Percentiles rank a stretch among this genome's conserved stretches.
Conservation (phyloP, 92 coral and sea anemone species). For the Phymanthus crucifer region DNA sequence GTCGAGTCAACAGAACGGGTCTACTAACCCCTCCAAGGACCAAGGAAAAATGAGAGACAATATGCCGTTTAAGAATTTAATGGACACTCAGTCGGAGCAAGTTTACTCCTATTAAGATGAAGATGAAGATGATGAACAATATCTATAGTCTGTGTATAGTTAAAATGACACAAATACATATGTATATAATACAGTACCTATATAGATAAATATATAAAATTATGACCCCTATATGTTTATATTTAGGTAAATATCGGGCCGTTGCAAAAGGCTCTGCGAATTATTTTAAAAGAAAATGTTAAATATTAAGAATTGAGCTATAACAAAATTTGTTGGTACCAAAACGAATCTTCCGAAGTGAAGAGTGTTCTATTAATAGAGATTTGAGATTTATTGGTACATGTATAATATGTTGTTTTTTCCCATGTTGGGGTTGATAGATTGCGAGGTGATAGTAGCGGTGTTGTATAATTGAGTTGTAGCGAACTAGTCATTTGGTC, state of each 20-base stretch:
- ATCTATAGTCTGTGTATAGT: constrained; percentile 8
- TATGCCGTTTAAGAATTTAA: constrained; percentile 72
- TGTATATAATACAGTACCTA: no score
- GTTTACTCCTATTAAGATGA: constrained; percentile 54
- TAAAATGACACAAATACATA: neutral
- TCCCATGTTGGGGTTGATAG: neutral
- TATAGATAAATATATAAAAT: constrained; percentile 4
- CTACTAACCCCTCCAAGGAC: constrained; percentile 31
- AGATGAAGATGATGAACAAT: neutral
- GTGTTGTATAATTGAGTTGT: neutral
- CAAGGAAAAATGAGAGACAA: constrained; percentile 67
- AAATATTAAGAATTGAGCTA: neutral
- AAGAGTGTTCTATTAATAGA: neutral
- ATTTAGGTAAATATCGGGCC: neutral
- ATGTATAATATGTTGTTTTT: neutral
- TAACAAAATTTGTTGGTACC: neutral
- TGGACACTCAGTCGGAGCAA: constrained; percentile 72
- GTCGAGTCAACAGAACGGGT: constrained; percentile 31
- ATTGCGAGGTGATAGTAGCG: neutral
- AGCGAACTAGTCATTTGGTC: constrained; percentile 14
- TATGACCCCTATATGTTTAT: constrained; percentile 17
- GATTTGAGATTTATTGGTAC: neutral
- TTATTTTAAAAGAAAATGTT: constrained; percentile 5
- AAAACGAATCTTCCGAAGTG: neutral
- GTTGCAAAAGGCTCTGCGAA: neutral